Base-by-base conservation (phyloP, 1,140 invertebrate species). In the Plutomurus gul region DNA sequence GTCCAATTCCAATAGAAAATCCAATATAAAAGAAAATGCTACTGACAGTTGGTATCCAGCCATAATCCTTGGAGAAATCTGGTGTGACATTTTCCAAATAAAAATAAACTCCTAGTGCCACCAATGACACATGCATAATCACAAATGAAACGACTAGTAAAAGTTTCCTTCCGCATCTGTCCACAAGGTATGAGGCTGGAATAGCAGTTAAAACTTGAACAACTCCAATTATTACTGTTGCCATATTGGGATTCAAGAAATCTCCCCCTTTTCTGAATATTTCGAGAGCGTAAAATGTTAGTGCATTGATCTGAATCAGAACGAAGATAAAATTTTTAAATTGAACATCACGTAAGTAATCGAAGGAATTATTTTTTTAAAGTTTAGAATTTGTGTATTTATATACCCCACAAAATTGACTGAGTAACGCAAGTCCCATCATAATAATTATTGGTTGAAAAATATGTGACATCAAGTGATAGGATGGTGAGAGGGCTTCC, bases 1-100 rank as follows among this genome's bases (percentile, higher is more conserved):
- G 93, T 3, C 93, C 93, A 77, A 91, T 91, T 36, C 93, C 93
- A n/a, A 94, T 84, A 0, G 92, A 92, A 86, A 94, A 94, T 18
- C 91, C 88, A 33, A 93, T 85, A 27, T 94, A 92, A 86, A 93
- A 96, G 1, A 92, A 75, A 46, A 92, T 91, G 5, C 96, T 84
- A 49, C 91, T 90, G 1, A 91, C 79, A 0, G 96, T 85, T 0
- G 94, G 93, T 43, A 95, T 84, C 91, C 91, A 93, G 1, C 89
- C 89, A 27, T 93, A 86, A 18, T 79, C 6, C 5, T 75, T 37
- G 10, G 75, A 51, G 10, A 73, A 30, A 10, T 73, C 70, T 22
- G 76, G 20, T 71, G 83, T 78, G 16, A 33, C 56, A 11, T 76
- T 73, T 51, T 82, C 78, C 8, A 83, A 18, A 75, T 83, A 85